A percentile compares a stretch with the other conserved stretches of the same genome.
Evolutionary conservation across 2,797 vertebrate genomes (phyloP).

Genomic region (Crax fasciolata): DNA sequence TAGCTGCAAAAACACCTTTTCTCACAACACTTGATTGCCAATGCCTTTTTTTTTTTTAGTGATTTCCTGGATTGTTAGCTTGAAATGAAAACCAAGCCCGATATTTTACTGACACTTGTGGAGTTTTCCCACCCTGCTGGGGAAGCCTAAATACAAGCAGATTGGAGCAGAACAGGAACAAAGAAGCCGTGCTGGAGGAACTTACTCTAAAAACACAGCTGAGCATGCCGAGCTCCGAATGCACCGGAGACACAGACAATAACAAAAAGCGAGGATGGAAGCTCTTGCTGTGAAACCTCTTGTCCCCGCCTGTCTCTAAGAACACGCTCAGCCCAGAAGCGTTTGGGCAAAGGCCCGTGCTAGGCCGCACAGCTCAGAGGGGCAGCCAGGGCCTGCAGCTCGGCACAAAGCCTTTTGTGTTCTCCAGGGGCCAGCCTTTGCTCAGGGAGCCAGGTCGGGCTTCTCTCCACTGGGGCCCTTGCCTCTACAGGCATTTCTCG

Average conservation of each 20-base stretch:
- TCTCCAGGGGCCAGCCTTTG: constrained; percentile 41
- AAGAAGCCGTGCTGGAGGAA: not conserved
- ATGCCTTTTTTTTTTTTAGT: not conserved
- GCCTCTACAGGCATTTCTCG: constrained; percentile 52
- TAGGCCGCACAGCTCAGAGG: not conserved
- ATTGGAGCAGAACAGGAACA: constrained; percentile 48
- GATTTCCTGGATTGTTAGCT: not conserved
- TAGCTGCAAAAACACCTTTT: not conserved
- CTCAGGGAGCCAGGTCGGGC: constrained; percentile 85
- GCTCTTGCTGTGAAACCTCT: constrained; percentile 61
- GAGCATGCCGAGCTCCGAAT: not conserved
- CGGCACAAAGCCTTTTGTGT: constrained; percentile 49
- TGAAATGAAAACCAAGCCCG: not conserved
- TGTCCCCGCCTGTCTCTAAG: constrained; percentile 6
- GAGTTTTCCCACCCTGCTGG: constrained; percentile 3
- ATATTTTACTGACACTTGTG: constrained; percentile 13
- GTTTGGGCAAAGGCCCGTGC: not conserved
- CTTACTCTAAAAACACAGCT: constrained; percentile 59
- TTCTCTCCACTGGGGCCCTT: constrained; percentile 77
- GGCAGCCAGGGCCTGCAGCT: not conserved
- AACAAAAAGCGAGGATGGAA: constrained; percentile 41
- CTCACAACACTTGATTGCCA: not conserved
- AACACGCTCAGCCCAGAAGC: not conserved
- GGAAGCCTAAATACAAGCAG: constrained; percentile 35
- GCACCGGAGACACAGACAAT: not conserved